Evolutionary conservation across 2,888 invertebrate genomes (phyloP), one percentile per base, ranked within the genome.

Genomic region (Bembecia ichneumoniformis): DNA sequence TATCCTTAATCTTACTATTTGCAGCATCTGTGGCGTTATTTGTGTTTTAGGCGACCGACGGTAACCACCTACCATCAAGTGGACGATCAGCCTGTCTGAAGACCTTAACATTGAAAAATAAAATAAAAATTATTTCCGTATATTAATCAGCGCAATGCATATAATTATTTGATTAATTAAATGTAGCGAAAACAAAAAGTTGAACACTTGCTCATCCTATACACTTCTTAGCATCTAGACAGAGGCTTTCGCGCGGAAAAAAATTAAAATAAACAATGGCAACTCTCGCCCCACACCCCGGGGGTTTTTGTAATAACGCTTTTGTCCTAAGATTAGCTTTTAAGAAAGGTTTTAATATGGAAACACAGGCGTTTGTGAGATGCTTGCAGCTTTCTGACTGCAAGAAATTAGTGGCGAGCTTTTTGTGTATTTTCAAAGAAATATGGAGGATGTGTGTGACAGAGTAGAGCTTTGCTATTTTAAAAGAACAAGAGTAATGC

Each of bases 291-390:
- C 84, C 74, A 84, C 72, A 82, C 78, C 82, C 76, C 61, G 62
- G 62, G 79, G 83, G 76, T 59, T 59, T 58, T 62, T 60, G 73
- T 76, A 82, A 82, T 82, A 82, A 82, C 71, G 72, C 84, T 77
- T 84, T 86, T 86, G 86, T 86, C 75, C 78, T 84, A 78, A 86
- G 84, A 86, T 84, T 86, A 84, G 83, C 80, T 80, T 73, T 79
- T 78, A 83, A 84, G 82, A 81, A 82, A 80, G 72, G 71, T 71
- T 71, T 60, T 69, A 63, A 68, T 64, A 61, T 64, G 61, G 58
- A 58, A 64, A 59, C 61, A 64, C 63, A 71, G 71, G 67, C 72
- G 62, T 63, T 63, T 62, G 66, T 62, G 59, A 44, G 44, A n/a
- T 20, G 46, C 28, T 28, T 7, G 28, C 28, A 28, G 28, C 28